Evolutionary conservation across 2,797 vertebrate genomes (phyloP).

Genomic region (Sarcoramphus papa): DNA sequence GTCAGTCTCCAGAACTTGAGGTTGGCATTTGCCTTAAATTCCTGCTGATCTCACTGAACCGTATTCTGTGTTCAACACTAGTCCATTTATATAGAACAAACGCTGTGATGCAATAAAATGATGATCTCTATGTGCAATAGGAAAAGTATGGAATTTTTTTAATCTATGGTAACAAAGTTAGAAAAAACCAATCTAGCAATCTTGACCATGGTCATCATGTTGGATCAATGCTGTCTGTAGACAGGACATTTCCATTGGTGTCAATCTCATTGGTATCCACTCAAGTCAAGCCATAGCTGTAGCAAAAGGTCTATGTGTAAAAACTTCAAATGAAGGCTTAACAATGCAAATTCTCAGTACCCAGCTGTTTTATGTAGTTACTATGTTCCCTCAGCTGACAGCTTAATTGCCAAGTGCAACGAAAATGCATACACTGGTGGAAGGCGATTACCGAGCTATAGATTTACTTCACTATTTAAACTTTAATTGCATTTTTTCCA

Average conservation of each 20-base stretch:
- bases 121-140: background rate
- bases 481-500: background rate
- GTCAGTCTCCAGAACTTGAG: slow-evolving; percentile 9
- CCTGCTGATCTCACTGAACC: background rate
- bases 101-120: background rate
- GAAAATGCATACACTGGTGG: background rate
- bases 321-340: slow-evolving; percentile 4
- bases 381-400: slow-evolving; percentile 38
- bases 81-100: background rate
- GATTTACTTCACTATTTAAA: slow-evolving; percentile 7
- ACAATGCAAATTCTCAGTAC: background rate
- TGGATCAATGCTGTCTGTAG: background rate
- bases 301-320: background rate
- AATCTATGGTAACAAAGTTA: background rate
- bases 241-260: background rate
- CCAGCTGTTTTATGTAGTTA: background rate
- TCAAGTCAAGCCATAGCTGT: background rate
- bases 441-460: slow-evolving; percentile 7
- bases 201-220: background rate
- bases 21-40: background rate
- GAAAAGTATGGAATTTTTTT: background rate
- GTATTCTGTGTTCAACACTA: background rate
- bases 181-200: background rate
- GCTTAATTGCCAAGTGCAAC: slow-evolving; percentile 25
- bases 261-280: background rate